Evolutionary conservation across 1,140 invertebrate species (phyloP).

Genomic region (Chlorops oryzae): DNA sequence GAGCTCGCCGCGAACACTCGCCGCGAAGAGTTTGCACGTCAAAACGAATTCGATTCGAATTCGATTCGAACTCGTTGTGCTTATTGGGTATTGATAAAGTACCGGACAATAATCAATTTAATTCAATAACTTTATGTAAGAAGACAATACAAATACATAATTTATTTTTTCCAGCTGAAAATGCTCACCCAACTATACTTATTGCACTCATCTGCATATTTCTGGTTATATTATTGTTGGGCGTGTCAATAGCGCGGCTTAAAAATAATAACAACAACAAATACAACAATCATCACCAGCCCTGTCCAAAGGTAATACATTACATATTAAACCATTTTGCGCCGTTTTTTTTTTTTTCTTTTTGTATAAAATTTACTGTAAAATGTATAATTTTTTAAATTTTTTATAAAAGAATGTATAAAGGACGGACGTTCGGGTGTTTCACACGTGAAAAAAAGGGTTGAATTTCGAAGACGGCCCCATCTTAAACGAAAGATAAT

Average conservation of each 20-base stretch:
- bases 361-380: background rate
- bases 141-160: slow-evolving; percentile 11
- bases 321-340: background rate
- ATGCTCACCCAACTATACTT: slow-evolving; percentile 50
- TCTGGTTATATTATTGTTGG: slow-evolving; percentile 40
- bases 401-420: background rate
- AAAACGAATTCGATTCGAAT: too few relatives aligned
- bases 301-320: slow-evolving; percentile 35
- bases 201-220: slow-evolving; percentile 82
- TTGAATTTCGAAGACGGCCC: too few relatives aligned
- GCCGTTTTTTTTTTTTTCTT: background rate
- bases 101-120: too few relatives aligned
- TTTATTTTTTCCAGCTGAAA: slow-evolving; percentile 27
- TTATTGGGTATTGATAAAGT: too few relatives aligned
- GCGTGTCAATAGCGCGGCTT: slow-evolving; percentile 37
- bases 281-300: slow-evolving; percentile 32
- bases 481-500: too few relatives aligned
- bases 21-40: too few relatives aligned
- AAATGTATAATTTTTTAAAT: background rate
- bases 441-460: too few relatives aligned
- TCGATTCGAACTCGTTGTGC: too few relatives aligned
- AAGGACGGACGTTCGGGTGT: too few relatives aligned
- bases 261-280: slow-evolving; percentile 37
- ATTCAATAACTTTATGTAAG: too few relatives aligned
- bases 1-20: too few relatives aligned